Conservation (phyloP, 2,113 vertebrate species). For the Psettodes erumei region DNA sequence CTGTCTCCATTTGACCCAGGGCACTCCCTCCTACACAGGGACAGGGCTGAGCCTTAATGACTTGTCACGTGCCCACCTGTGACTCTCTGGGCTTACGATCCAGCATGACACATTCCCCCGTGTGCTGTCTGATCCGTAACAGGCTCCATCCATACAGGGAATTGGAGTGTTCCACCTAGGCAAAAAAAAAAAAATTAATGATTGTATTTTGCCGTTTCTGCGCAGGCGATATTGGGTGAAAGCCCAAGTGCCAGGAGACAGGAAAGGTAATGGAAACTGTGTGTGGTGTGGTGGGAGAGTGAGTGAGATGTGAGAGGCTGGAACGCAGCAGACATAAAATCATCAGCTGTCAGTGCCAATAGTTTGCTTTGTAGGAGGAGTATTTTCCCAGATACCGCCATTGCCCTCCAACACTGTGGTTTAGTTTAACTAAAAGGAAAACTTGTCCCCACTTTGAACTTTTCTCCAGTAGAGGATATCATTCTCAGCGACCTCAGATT, state of each 20-base stretch:
- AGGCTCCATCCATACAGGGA: slow-evolving; percentile 59
- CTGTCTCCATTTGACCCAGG: slow-evolving; percentile 79
- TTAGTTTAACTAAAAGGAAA: slow-evolving; percentile 32
- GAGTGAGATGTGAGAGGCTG: slow-evolving; percentile 32
- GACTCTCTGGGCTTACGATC: slow-evolving; percentile 45
- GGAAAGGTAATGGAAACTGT: slow-evolving; percentile 44
- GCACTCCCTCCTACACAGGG: slow-evolving; percentile 54
- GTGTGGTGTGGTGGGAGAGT: slow-evolving; percentile 7
- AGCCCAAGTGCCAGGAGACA: slow-evolving; percentile 27
- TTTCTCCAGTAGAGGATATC: slow-evolving; percentile 34
- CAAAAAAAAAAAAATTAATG: slow-evolving; percentile 18
- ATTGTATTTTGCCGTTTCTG: slow-evolving; percentile 48
- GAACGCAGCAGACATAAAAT: slow-evolving; percentile 33
- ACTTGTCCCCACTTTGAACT: slow-evolving; percentile 31
- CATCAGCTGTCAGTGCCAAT: slow-evolving; percentile 43
- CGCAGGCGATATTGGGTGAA: slow-evolving; percentile 30
- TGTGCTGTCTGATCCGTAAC: slow-evolving; percentile 66
- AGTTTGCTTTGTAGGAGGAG: slow-evolving; percentile 25
- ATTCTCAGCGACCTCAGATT: slow-evolving; percentile 23
- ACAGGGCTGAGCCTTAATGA: slow-evolving; percentile 72
- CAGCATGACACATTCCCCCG: slow-evolving; percentile 51
- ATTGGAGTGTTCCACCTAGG: slow-evolving; percentile 57
- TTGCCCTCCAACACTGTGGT: slow-evolving; percentile 20
- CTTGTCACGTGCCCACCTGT: slow-evolving; percentile 72
- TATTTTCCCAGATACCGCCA: neutral